Evolutionary conservation across 2,797 vertebrate species (phyloP).

Genomic region (Silurus lanzhouensis): DNA sequence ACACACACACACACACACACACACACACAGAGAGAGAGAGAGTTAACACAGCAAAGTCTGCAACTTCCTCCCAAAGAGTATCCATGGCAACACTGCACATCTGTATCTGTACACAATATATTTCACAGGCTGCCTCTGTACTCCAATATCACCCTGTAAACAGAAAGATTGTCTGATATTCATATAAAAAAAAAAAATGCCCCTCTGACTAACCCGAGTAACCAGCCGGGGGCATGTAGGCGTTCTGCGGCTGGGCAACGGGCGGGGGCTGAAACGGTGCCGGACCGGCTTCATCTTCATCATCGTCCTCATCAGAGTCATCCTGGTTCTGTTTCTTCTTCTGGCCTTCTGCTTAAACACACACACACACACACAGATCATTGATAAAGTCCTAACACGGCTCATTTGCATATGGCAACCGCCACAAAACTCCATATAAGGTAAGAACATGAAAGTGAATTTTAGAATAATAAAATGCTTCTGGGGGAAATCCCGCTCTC

Average conservation of each 20-base stretch:
- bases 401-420: not conserved
- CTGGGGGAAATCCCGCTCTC: not conserved
- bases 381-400: not conserved
- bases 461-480: not conserved
- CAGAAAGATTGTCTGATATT: too few species aligned
- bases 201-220: slow-evolving; percentile 69
- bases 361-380: not conserved
- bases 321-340: slow-evolving; percentile 92
- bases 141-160: too few species aligned
- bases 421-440: not conserved
- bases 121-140: too few species aligned
- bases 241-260: slow-evolving; percentile 82
- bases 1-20: not conserved
- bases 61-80: too few species aligned
- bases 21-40: not conserved
- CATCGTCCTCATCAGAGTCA: slow-evolving; percentile 91
- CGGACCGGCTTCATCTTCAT: slow-evolving; percentile 91
- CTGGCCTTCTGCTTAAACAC: slow-evolving; percentile 79
- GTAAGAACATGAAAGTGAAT: not conserved
- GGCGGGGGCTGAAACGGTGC: slow-evolving; percentile 82
- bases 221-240: slow-evolving; percentile 85
- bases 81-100: too few species aligned
- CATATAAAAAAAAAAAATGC: not conserved
- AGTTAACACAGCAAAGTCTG: not conserved
- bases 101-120: not conserved